A percentile compares a stretch with the other conserved stretches of the same genome.
These are phyloP conservation scores for Dromococcyx pavoninus DNA, from an alignment of 2,797 vertebrate species.

Conservation along the genomic window DNA sequence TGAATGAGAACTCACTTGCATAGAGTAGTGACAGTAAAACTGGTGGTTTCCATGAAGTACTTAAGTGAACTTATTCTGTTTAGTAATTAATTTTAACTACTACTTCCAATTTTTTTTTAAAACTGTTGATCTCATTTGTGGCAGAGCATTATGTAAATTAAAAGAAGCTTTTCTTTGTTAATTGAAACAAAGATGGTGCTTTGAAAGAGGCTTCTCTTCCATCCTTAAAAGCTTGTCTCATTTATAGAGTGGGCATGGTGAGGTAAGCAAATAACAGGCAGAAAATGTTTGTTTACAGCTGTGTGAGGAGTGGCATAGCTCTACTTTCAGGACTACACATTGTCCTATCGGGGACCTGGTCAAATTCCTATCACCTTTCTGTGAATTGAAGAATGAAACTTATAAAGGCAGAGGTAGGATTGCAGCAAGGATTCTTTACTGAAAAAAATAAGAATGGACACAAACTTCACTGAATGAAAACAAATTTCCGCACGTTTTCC, in stretches of 20 bases:
- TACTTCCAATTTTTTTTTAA: too few species aligned
- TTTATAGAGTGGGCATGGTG: not conserved
- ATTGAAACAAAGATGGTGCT: not conserved
- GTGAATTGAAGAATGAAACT: not conserved
- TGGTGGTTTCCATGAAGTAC: too few species aligned
- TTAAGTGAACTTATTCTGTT: too few species aligned
- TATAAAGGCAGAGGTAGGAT: not conserved
- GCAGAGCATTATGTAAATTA: not conserved
- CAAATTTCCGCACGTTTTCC: not conserved
- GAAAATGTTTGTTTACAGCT: not conserved
- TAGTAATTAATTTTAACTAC: too few species aligned
- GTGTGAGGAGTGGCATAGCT: accelerated
- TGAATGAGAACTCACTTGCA: not conserved
- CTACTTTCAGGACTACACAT: not conserved
- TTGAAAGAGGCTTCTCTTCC: not conserved
- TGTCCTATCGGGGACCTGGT: not conserved
- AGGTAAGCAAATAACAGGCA: not conserved
- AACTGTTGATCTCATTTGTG: too few species aligned
- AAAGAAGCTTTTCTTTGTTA: not conserved
- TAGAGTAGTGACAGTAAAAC: too few species aligned
- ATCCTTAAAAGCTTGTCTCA: not conserved
- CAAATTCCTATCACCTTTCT: not conserved
- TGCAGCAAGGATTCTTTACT: not conserved
- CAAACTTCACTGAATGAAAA: not conserved
- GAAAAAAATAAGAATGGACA: not conserved